phyloP scores from a whole-genome alignment of 2,797 vertebrate genomes.

The Paguma larvata region DNA sequence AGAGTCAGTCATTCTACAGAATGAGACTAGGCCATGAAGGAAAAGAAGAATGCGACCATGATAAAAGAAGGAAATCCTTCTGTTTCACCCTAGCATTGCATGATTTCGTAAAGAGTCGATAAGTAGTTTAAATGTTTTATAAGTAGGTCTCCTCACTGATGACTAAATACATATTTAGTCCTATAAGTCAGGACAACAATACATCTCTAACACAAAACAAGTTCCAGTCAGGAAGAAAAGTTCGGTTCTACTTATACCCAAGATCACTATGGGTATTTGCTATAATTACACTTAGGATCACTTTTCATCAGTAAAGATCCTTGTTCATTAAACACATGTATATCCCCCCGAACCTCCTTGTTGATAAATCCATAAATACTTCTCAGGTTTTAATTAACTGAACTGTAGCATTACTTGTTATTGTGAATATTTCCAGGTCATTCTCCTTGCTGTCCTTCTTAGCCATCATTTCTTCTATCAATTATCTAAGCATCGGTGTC shows the following conservation, averaged over 20 bases:
- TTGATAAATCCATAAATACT: background rate
- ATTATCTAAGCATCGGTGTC: rapidly evolving
- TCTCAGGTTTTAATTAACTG: background rate
- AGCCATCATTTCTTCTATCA: background rate
- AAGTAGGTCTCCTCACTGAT: too few species aligned
- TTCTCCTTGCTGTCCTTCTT: background rate
- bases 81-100: background rate
- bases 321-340: background rate
- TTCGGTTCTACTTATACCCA: background rate
- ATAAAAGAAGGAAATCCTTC: background rate
- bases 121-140: too few species aligned
- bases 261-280: background rate
- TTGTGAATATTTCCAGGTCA: background rate
- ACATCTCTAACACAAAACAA: background rate
- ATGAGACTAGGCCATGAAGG: background rate
- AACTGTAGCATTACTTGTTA: background rate
- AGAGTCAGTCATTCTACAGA: background rate
- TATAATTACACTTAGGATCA: background rate
- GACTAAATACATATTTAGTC: too few species aligned
- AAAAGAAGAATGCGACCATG: background rate
- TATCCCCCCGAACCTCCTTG: background rate
- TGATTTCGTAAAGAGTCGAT: background rate
- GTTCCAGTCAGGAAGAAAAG: background rate
- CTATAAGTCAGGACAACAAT: background rate
- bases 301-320: background rate